phyloP scores from a whole-genome alignment of 2,797 vertebrate genomes.

The Percopsis omiscomaycus region DNA sequence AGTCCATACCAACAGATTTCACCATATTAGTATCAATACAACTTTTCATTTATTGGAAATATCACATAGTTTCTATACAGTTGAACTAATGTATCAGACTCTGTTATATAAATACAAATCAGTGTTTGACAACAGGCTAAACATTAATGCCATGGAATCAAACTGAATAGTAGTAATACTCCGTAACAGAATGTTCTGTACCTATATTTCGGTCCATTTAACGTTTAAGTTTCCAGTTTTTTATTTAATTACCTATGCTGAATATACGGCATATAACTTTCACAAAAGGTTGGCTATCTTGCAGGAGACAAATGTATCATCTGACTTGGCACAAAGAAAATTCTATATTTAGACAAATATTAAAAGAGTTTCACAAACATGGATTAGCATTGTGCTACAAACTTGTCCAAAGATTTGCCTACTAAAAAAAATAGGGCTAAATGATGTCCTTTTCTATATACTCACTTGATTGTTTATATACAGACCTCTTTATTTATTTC shows the following conservation, averaged over 20 bases:
- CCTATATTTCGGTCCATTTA: neutral
- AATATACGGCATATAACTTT: too few relatives aligned
- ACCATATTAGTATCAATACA: neutral
- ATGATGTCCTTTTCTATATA: too few relatives aligned
- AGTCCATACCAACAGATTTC: neutral
- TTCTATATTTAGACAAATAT: too few relatives aligned
- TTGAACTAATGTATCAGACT: neutral
- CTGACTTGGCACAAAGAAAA: too few relatives aligned
- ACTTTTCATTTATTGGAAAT: constrained; percentile 5
- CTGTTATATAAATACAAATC: neutral
- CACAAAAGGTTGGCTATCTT: too few relatives aligned
- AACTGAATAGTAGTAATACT: constrained; percentile 13
- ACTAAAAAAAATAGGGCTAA: too few relatives aligned
- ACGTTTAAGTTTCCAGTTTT: constrained; percentile 6
- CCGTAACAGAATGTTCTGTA: constrained; percentile 7
- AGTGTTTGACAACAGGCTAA: constrained; percentile 15
- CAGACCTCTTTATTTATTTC: neutral
- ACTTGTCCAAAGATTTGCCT: too few relatives aligned
- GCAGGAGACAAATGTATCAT: too few relatives aligned
- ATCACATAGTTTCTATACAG: constrained; percentile 3
- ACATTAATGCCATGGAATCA: constrained; percentile 3
- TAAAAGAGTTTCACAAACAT: too few relatives aligned
- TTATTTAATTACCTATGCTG: too few relatives aligned
- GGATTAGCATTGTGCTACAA: too few relatives aligned
- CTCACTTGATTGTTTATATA: neutral